Evolutionary conservation across 2,797 vertebrate species (phyloP).

Genomic region (Danio jaintianensis): DNA sequence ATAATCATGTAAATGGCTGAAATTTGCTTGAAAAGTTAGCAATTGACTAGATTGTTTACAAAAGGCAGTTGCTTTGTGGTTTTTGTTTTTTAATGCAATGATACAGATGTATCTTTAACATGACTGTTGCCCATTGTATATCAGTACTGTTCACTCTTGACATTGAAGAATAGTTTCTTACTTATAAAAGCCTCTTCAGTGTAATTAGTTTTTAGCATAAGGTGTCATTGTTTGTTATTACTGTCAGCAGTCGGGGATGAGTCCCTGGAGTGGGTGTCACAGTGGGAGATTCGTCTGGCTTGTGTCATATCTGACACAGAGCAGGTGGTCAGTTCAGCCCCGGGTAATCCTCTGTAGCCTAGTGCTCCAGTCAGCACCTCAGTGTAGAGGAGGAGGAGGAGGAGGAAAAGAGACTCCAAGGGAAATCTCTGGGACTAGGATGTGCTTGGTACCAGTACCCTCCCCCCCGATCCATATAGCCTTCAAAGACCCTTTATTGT

Average conservation of each 20-base stretch:
- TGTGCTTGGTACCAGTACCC: slow-evolving; percentile 72
- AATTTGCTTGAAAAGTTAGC: not conserved
- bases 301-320: slow-evolving; percentile 74
- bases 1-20: not conserved
- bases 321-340: slow-evolving; percentile 73
- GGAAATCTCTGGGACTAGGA: slow-evolving; percentile 76
- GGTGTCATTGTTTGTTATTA: slow-evolving; percentile 11
- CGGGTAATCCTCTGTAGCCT: slow-evolving; percentile 57
- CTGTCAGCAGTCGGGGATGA: slow-evolving; percentile 26
- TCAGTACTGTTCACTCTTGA: not conserved
- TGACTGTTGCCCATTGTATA: not conserved
- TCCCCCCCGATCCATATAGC: slow-evolving; percentile 63
- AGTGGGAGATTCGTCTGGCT: slow-evolving; percentile 52
- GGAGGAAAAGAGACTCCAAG: slow-evolving; percentile 23
- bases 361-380: slow-evolving; percentile 45
- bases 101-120: not conserved
- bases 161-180: not conserved
- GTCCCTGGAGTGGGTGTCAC: slow-evolving; percentile 14
- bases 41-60: not conserved
- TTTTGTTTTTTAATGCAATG: not conserved
- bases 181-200: not conserved
- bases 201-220: not conserved
- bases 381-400: slow-evolving; percentile 71
- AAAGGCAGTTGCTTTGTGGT: not conserved
- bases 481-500: slow-evolving; percentile 21